Percentiles rank a stretch among this genome's conserved stretches.
Conservation (phyloP, 2,888 invertebrate genomes). For the Omphaloscelis lunosa region DNA sequence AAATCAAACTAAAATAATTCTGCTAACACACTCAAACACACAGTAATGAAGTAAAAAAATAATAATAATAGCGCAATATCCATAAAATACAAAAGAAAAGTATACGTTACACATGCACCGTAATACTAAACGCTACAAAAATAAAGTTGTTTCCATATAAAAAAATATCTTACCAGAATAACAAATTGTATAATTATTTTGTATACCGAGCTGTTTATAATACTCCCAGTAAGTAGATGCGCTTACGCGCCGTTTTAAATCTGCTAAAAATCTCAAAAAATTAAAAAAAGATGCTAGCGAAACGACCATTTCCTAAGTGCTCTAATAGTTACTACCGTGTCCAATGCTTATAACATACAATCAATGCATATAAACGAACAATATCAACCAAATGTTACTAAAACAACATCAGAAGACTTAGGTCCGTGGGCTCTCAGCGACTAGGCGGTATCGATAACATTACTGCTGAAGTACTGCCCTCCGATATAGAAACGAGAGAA, state of each 20-base stretch:
- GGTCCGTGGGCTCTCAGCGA: conserved; percentile 89
- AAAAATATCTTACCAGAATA: conserved; percentile 90
- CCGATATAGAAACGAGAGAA: conserved; percentile 71
- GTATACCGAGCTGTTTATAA: conserved; percentile 87
- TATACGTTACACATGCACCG: conserved; percentile 89
- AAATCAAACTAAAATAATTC: conserved; percentile 90
- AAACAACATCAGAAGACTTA: conserved; percentile 83
- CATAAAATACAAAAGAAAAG: conserved; percentile 77
- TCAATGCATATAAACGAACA: conserved; percentile 88
- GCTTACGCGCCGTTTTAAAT: conserved; percentile 71
- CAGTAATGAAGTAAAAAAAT: conserved; percentile 87
- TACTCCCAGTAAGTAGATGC: conserved; percentile 85
- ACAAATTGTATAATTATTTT: conserved; percentile 89
- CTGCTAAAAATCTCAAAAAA: conserved; percentile 86
- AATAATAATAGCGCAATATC: conserved; percentile 87
- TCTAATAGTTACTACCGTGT: conserved; percentile 89
- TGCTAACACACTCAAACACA: conserved; percentile 90
- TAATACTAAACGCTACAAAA: conserved; percentile 88
- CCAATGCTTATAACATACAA: conserved; percentile 83
- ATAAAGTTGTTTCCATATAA: conserved; percentile 87
- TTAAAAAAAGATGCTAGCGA: conserved; percentile 87
- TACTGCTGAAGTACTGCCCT: conserved; percentile 68
- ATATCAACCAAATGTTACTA: conserved; percentile 88
- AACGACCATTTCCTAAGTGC: conserved; percentile 87
- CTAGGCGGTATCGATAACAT: conserved; percentile 87